Evolutionary conservation across 1,140 invertebrate species (phyloP).

Genomic region (Sycophaga agraensis): DNA sequence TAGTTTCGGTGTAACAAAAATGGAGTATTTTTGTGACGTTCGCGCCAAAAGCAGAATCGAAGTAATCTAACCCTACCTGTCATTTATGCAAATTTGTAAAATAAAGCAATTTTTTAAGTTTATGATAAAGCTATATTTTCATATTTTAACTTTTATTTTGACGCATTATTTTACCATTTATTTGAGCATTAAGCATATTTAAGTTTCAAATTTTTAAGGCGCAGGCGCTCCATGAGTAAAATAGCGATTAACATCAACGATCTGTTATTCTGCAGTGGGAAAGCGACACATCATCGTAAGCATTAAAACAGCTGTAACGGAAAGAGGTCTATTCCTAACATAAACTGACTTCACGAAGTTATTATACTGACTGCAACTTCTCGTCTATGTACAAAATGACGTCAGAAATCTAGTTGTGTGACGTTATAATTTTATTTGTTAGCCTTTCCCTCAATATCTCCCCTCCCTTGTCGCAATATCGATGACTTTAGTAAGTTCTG

Average conservation of each 20-base stretch:
- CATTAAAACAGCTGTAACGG: background rate
- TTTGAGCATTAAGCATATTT: no score
- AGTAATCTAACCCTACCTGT: no score
- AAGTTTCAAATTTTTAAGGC: background rate
- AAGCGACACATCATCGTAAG: background rate
- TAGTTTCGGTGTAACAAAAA: no score
- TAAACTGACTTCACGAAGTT: no score
- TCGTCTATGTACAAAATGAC: background rate
- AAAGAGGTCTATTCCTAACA: background rate
- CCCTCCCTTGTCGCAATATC: conserved; percentile 5
- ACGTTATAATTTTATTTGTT: background rate
- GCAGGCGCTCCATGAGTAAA: background rate
- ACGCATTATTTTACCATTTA: no score
- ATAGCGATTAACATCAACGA: background rate
- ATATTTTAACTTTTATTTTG: no score
- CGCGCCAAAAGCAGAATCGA: conserved; percentile 5
- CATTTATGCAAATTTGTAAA: no score
- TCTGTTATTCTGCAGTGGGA: background rate
- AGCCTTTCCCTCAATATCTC: background rate
- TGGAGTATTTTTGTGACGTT: background rate
- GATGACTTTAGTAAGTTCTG: conserved; percentile 20
- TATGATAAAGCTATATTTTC: no score
- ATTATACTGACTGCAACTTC: background rate
- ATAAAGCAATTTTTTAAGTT: no score
- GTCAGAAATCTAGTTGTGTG: background rate